These are phyloP conservation scores for Tenualosa ilisha DNA, from an alignment of 2,797 vertebrate genomes.

Conservation along the genomic window DNA sequence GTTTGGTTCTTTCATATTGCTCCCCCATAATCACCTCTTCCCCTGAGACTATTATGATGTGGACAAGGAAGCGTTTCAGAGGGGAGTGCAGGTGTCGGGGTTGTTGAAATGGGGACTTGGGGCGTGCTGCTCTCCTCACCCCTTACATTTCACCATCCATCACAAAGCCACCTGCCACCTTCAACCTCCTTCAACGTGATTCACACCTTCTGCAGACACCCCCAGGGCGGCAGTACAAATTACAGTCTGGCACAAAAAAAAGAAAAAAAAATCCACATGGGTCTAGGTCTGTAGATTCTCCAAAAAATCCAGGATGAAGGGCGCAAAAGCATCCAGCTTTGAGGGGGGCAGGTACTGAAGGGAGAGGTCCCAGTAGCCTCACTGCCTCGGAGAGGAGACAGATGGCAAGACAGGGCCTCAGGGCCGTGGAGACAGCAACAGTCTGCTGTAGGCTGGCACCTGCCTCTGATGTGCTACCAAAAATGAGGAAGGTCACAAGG, in stretches of 20 bases:
- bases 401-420: background rate
- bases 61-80: background rate
- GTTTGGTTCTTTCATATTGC: background rate
- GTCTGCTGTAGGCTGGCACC: background rate
- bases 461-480: background rate
- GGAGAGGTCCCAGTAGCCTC: background rate
- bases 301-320: background rate
- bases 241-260: background rate
- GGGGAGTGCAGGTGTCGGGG: background rate
- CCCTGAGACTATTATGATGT: background rate
- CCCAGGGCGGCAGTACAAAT: background rate
- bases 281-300: background rate
- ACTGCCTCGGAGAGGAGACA: background rate
- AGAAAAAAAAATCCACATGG: background rate
- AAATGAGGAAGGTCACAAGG: background rate
- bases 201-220: conserved; percentile 8
- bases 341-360: background rate
- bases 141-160: background rate
- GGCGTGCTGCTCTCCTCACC: background rate
- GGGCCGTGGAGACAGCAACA: background rate
- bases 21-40: background rate
- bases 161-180: background rate
- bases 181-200: background rate
- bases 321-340: background rate
- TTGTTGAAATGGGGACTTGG: background rate